These are phyloP conservation scores for Diplolepis rosae DNA, from an alignment of 2,888 invertebrate species.

Conservation along the genomic window DNA sequence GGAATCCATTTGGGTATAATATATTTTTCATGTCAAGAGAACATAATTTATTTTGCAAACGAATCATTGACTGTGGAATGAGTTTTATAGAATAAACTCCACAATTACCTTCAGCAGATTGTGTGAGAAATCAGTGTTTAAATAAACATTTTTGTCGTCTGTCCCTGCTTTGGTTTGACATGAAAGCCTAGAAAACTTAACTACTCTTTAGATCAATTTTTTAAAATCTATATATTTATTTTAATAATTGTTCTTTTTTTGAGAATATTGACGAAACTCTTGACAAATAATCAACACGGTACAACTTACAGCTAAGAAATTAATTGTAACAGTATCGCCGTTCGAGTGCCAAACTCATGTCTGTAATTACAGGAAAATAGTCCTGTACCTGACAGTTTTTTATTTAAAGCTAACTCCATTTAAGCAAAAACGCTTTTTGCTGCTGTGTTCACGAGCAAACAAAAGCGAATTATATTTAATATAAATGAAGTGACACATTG, in stretches of 20 bases:
- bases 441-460: neutral
- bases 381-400: conserved; percentile 12
- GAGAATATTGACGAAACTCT: neutral
- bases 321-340: conserved; percentile 16
- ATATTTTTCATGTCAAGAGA: conserved; percentile 57
- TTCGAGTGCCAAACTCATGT: conserved; percentile 17
- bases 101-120: neutral
- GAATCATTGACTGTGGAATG: neutral
- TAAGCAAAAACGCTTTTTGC: conserved; percentile 1
- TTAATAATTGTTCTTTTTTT: neutral
- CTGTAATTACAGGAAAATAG: conserved; percentile 17
- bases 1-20: conserved; percentile 42
- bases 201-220: neutral
- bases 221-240: conserved; percentile 4
- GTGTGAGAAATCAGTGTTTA: neutral
- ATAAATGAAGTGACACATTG: conserved; percentile 1
- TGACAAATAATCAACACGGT: conserved; percentile 1
- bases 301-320: conserved; percentile 22
- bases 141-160: neutral
- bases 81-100: neutral
- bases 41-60: conserved; percentile 47
- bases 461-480: conserved; percentile 3
- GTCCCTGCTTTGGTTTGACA: neutral
- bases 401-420: neutral
- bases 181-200: neutral